Conservation (phyloP, 2,888 invertebrate species). For the Chloroclysta siterata region DNA sequence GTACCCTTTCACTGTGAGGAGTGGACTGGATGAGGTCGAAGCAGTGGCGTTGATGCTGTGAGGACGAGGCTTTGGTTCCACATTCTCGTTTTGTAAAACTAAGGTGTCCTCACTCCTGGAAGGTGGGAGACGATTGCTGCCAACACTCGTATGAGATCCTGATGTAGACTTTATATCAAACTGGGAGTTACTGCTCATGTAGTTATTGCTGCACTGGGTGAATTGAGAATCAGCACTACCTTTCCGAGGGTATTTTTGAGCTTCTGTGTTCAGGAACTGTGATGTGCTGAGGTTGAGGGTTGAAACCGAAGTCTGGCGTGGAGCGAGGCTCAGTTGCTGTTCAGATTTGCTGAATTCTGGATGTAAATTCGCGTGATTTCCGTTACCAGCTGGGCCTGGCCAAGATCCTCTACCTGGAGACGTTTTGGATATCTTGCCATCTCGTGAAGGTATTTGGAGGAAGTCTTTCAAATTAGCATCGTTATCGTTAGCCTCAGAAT, state of each 20-base stretch:
- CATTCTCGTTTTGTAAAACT: slow-evolving; percentile 72
- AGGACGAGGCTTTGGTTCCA: slow-evolving; percentile 80
- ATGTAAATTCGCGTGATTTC: slow-evolving; percentile 80
- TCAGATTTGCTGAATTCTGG: slow-evolving; percentile 94
- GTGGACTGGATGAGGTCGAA: slow-evolving; percentile 89
- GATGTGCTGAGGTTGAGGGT: slow-evolving; percentile 82
- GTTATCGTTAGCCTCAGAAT: slow-evolving; percentile 76
- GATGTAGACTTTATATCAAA: slow-evolving; percentile 71
- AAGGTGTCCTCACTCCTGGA: slow-evolving; percentile 93
- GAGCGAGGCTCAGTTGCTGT: slow-evolving; percentile 87
- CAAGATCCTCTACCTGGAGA: slow-evolving; percentile 93
- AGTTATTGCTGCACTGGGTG: slow-evolving; percentile 82
- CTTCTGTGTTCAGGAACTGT: slow-evolving; percentile 82
- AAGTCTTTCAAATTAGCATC: slow-evolving; percentile 76
- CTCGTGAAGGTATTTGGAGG: slow-evolving; percentile 88
- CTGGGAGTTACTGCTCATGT: slow-evolving; percentile 73
- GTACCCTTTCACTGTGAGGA: slow-evolving; percentile 86
- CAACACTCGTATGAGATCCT: slow-evolving; percentile 72
- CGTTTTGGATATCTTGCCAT: slow-evolving; percentile 90
- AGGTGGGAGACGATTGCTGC: slow-evolving; percentile 86
- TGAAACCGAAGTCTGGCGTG: slow-evolving; percentile 80
- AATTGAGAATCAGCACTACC: slow-evolving; percentile 85
- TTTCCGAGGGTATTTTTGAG: slow-evolving; percentile 76
- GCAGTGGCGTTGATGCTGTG: slow-evolving; percentile 86
- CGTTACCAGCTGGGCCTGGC: slow-evolving; percentile 91